A percentile compares a stretch with the other conserved stretches of the same genome.
phyloP scores from a whole-genome alignment of 2,113 vertebrate species.

The Anoura caudifer region DNA sequence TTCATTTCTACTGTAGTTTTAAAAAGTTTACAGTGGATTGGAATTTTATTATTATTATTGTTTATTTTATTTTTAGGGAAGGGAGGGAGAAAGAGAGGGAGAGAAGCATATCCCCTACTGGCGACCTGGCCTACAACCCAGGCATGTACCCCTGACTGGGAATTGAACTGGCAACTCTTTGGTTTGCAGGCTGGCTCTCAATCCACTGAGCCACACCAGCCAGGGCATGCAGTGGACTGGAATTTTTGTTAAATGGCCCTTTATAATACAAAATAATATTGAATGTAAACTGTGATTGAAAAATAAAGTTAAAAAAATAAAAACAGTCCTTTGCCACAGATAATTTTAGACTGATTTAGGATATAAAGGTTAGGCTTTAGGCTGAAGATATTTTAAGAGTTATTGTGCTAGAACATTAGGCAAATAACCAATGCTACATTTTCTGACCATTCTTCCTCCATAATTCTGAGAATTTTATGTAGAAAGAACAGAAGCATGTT shows the following conservation, averaged over 20 bases:
- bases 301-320: neutral
- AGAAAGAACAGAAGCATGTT: conserved; percentile 13
- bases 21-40: neutral
- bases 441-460: neutral
- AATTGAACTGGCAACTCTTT: no score
- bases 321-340: neutral
- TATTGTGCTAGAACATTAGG: neutral
- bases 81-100: no score
- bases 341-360: neutral
- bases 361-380: neutral
- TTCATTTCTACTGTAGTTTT: neutral
- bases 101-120: no score
- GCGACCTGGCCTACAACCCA: no score
- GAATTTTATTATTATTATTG: no score
- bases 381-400: conserved; percentile 1
- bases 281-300: neutral
- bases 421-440: neutral
- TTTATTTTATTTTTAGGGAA: no score
- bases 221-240: no score
- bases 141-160: no score
- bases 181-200: no score
- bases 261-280: neutral
- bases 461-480: neutral
- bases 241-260: neutral
- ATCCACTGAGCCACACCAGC: no score